Percentiles rank a stretch among this genome's conserved stretches.
phyloP scores from a whole-genome alignment of 2,113 vertebrate species.

The Podarcis cretensis region DNA sequence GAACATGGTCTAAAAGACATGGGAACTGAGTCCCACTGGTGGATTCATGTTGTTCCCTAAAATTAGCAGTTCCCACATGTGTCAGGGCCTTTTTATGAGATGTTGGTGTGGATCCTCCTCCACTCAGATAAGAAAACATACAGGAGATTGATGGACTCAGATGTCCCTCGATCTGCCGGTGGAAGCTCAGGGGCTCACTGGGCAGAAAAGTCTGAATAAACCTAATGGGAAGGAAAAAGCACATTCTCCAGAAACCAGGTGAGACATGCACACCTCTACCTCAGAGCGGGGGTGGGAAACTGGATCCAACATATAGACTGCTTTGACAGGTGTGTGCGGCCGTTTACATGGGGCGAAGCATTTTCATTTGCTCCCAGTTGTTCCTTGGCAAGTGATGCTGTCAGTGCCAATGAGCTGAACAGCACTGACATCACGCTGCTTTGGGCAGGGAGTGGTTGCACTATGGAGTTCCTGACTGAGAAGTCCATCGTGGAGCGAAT shows the following conservation, averaged over 20 bases:
- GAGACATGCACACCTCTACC: neutral
- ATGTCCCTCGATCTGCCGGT: neutral
- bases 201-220: neutral
- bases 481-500: too few species aligned
- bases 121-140: neutral
- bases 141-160: neutral
- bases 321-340: too few species aligned
- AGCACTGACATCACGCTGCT: too few species aligned
- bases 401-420: too few species aligned
- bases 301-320: too few species aligned
- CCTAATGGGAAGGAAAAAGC: neutral
- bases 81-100: neutral
- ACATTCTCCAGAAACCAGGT: neutral
- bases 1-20: neutral
- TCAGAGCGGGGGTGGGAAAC: neutral
- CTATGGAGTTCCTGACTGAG: neutral
- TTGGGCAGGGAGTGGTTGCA: too few species aligned
- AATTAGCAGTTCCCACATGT: neutral
- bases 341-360: too few species aligned
- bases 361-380: too few species aligned
- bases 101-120: neutral
- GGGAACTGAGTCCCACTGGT: neutral
- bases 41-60: neutral
- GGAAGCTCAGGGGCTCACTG: neutral
- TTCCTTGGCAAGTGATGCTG: too few species aligned